These are phyloP conservation scores for Lepidonotus clava DNA, from an alignment of 2,888 invertebrate species.

Conservation along the genomic window DNA sequence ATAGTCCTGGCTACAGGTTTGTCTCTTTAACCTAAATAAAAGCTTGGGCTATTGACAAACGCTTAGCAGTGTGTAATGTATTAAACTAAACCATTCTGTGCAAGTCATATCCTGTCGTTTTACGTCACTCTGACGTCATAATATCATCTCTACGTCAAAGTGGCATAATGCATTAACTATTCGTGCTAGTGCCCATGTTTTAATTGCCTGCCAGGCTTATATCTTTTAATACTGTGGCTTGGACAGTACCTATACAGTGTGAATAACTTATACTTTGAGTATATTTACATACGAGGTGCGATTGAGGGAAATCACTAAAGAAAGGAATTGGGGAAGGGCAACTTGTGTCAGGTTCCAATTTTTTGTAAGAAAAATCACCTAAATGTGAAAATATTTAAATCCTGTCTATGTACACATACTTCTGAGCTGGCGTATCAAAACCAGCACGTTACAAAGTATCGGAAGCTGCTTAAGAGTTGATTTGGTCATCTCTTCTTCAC, in stretches of 20 bases:
- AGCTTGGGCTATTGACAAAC: too few species aligned
- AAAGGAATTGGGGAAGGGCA: not conserved
- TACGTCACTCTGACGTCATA: not conserved
- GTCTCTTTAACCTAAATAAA: too few species aligned
- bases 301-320: not conserved
- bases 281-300: conserved; percentile 16
- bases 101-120: not conserved
- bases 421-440: too few species aligned
- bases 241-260: conserved; percentile 14
- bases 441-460: too few species aligned
- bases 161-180: not conserved
- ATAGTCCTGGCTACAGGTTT: too few species aligned
- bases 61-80: not conserved
- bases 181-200: not conserved
- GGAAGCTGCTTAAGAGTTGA: too few species aligned
- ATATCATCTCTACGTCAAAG: not conserved
- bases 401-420: too few species aligned
- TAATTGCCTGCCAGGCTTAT: not conserved
- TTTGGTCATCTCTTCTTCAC: too few species aligned
- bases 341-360: not conserved
- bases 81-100: not conserved
- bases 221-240: conserved; percentile 40
- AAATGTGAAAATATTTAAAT: too few species aligned
- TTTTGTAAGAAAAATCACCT: not conserved
- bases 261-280: conserved; percentile 36